These are phyloP conservation scores for Festucalex cinctus DNA, from an alignment of 2,113 vertebrate species.

Conservation along the genomic window DNA sequence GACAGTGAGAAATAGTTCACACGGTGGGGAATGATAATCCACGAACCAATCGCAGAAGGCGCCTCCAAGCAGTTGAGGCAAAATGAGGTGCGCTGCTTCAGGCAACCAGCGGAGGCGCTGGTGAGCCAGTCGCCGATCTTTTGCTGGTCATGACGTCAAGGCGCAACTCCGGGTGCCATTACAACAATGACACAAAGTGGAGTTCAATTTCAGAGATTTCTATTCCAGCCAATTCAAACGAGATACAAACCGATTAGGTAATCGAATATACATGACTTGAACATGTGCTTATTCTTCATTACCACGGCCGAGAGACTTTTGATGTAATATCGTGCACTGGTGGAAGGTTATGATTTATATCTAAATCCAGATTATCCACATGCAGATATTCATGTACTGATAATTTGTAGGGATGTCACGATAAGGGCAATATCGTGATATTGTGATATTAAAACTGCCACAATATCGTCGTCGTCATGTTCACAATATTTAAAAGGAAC, in stretches of 20 bases:
- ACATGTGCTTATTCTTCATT: background rate
- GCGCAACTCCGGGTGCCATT: background rate
- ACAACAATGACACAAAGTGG: background rate
- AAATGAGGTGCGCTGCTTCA: background rate
- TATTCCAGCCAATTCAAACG: background rate
- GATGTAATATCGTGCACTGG: background rate
- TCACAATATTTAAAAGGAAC: too few relatives aligned
- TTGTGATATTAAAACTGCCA: too few relatives aligned
- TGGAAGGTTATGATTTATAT: background rate
- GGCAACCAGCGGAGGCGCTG: conserved; percentile 1
- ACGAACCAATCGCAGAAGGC: too few relatives aligned
- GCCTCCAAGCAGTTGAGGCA: background rate
- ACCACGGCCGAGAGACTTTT: background rate
- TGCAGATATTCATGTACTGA: too few relatives aligned
- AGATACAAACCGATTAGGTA: background rate
- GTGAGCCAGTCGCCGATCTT: background rate
- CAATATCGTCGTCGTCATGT: too few relatives aligned
- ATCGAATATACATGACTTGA: background rate
- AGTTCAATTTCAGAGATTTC: background rate
- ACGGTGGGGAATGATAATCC: background rate
- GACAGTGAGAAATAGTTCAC: background rate
- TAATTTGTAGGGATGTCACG: too few relatives aligned
- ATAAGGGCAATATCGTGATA: too few relatives aligned
- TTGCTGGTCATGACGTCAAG: background rate
- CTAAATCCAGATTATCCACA: background rate